These are phyloP conservation scores for Aurelia sp. DNA, from an alignment of 30 jellyfish, hydroid and myxozoan genomes.

Conservation along the genomic window DNA sequence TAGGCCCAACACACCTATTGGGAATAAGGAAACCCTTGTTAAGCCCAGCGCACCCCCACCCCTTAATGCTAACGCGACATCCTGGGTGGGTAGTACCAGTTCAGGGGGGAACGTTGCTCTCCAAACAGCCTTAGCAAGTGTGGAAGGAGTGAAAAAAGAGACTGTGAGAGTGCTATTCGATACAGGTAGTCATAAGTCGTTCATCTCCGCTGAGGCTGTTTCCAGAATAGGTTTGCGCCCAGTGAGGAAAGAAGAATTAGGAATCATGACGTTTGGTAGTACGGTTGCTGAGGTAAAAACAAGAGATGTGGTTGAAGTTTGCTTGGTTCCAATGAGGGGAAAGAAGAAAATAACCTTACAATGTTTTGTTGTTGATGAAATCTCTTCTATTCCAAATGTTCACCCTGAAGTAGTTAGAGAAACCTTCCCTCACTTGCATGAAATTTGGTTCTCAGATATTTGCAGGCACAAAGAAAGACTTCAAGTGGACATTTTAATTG, in stretches of 20 bases:
- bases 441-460: conserved; percentile 60
- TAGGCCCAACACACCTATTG: conserved; percentile 21
- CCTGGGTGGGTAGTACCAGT: conserved; percentile 47
- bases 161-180: conserved; percentile 66
- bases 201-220: conserved; percentile 73
- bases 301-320: conserved; percentile 67
- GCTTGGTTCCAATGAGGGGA: not conserved
- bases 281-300: conserved; percentile 28
- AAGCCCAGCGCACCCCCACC: conserved; percentile 29
- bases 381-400: conserved; percentile 24
- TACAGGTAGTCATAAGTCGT: conserved; percentile 58
- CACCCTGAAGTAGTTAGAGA: conserved; percentile 23
- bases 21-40: conserved; percentile 11
- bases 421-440: not conserved
- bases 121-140: conserved; percentile 73
- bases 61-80: conserved; percentile 23
- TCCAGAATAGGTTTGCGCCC: conserved; percentile 56
- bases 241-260: conserved; percentile 43
- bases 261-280: conserved; percentile 61
- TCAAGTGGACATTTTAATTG: conserved; percentile 49
- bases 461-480: conserved; percentile 11
- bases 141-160: conserved; percentile 49
- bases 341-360: conserved; percentile 1
- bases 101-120: conserved; percentile 74
- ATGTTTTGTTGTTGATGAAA: conserved; percentile 23